Conservation (phyloP, 1,140 invertebrate species). For the Gryon sp. region DNA sequence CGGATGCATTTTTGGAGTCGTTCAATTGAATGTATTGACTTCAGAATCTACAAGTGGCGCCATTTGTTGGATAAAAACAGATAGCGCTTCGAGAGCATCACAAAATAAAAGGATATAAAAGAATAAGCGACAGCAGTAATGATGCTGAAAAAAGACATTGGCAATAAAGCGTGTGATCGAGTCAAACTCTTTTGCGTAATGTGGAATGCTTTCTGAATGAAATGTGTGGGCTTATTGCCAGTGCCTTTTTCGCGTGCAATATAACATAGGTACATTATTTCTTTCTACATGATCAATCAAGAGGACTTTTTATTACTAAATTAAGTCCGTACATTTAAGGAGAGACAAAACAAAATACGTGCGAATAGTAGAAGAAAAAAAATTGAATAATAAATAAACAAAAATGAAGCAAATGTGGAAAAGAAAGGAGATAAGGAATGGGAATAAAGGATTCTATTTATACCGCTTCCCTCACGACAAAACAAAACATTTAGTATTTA, state of each 20-base stretch:
- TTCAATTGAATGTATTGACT: conserved; percentile 52
- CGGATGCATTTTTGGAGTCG: conserved; percentile 32
- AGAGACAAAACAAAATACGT: too few relatives aligned
- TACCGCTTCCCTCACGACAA: conserved; percentile 61
- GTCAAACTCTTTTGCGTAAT: conserved; percentile 4
- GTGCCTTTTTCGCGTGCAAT: conserved; percentile 58
- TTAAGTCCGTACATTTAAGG: not conserved
- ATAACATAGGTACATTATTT: conserved; percentile 8
- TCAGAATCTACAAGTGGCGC: conserved; percentile 6
- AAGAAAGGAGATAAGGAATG: not conserved
- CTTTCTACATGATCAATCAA: conserved; percentile 11
- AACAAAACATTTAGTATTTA: conserved; percentile 67
- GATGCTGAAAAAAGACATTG: conserved; percentile 37
- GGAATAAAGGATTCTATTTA: conserved; percentile 65
- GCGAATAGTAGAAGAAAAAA: conserved; percentile 9
- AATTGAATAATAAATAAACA: conserved; percentile 13
- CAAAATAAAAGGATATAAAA: too few relatives aligned
- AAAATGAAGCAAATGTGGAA: conserved; percentile 4
- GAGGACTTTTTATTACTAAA: conserved; percentile 3
- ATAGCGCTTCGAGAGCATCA: not conserved
- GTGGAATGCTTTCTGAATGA: conserved; percentile 13
- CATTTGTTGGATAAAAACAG: not conserved
- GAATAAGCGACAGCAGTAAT: not conserved
- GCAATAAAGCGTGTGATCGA: conserved; percentile 29
- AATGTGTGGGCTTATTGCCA: conserved; percentile 34